Conservation (phyloP, 92 coral and sea anemone species). For the Porites cylindrica region DNA sequence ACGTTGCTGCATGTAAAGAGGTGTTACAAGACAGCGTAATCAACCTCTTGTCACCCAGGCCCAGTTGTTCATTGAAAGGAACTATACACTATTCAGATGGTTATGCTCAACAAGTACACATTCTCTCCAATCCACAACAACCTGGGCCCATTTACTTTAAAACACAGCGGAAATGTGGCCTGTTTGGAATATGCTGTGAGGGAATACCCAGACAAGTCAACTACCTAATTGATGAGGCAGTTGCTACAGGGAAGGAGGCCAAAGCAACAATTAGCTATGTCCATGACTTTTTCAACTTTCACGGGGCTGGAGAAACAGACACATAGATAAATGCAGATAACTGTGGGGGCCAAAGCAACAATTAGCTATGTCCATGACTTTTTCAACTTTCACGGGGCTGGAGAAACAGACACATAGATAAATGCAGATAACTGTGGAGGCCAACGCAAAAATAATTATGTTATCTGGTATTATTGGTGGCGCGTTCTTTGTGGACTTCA, state of each 20-base stretch:
- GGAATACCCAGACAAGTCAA: too few relatives aligned
- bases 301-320: too few relatives aligned
- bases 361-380: too few relatives aligned
- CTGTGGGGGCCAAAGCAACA: background rate
- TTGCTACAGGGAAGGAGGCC: too few relatives aligned
- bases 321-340: conserved; percentile 62
- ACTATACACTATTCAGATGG: conserved; percentile 25
- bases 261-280: too few relatives aligned
- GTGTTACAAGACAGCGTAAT: background rate
- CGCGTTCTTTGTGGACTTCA: conserved; percentile 41
- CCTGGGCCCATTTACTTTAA: conserved; percentile 72
- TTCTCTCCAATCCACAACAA: conserved; percentile 74
- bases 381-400: too few relatives aligned
- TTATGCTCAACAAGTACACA: conserved; percentile 64
- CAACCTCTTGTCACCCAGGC: conserved; percentile 25
- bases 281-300: too few relatives aligned
- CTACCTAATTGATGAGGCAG: too few relatives aligned
- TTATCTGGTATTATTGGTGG: conserved; percentile 55
- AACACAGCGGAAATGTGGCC: conserved; percentile 65
- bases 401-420: conserved; percentile 3
- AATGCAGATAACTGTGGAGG: conserved; percentile 36
- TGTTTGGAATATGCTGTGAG: conserved; percentile 25
- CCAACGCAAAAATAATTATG: conserved; percentile 58
- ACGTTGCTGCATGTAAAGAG: conserved; percentile 35
- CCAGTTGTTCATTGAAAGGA: conserved; percentile 16